Base-by-base conservation (phyloP, 2,888 invertebrate species). In the Drosophila kanekoi region DNA sequence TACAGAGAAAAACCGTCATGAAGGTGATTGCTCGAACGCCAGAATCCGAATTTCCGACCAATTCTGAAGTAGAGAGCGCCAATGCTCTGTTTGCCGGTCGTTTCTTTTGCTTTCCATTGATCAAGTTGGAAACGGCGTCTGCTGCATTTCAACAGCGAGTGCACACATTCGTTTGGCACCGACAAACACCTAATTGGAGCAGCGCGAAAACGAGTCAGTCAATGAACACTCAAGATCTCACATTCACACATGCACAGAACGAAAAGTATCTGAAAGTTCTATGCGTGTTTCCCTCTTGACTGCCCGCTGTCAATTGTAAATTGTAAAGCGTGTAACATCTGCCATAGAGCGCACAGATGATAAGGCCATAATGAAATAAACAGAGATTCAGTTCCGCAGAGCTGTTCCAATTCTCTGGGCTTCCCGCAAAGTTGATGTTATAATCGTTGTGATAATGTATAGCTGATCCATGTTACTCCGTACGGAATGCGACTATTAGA, bases 151-250 rank as follows among this genome's bases (percentile, higher is more conserved):
- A 48, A 56, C 11, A 23, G 38, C 44, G 23, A 23, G 41, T 62
- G 51, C 71, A n/a, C 45, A 62, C 43, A 44, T 37, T 43, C 48
- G 56, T 65, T 65, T 65, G 65, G 48, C 66, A 66, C 20, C 56
- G 47, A 37, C 56, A 65, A 65, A 44, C 66, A 66, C 33, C 60
- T 54, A 74, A 76, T 60, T 74, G 66, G 77, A 74, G 77, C 71
- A 65, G 49, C 64, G 56, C 49, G 35, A 63, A 62, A 62, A 63
- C 51, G 64, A 49, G 35, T 37, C 65, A 64, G 48, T 66, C 57
- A 65, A 66, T 65, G 66, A 65, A 45, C 64, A 66, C 66, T 66
- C 65, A 14, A 56, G 40, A 65, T 44, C 57, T 13, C 48, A 18
- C 37, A 64, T 16, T 33, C 10, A 20, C 20, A 11, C 10, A 38